Evolutionary conservation across 2,113 vertebrate species (phyloP).

Genomic region (Oreochromis niloticus): DNA sequence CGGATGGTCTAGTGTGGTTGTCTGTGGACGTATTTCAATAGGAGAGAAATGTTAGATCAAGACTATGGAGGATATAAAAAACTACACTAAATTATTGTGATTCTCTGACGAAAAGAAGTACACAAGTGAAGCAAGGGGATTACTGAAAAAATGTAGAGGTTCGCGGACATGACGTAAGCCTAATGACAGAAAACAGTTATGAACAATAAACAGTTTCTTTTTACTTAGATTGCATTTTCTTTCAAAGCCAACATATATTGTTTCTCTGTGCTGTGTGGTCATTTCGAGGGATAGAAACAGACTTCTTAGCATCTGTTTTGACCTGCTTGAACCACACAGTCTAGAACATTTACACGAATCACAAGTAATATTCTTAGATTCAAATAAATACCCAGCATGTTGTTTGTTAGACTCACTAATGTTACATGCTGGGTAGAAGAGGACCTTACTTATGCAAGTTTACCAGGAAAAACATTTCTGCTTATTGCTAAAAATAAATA

Average conservation of each 20-base stretch:
- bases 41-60: background rate
- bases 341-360: background rate
- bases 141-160: background rate
- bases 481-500: background rate
- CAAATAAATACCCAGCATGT: background rate
- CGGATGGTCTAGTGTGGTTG: background rate
- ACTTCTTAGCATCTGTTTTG: background rate
- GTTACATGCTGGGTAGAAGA: background rate
- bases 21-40: background rate
- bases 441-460: background rate
- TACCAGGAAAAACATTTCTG: background rate
- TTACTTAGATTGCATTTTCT: background rate
- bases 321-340: background rate
- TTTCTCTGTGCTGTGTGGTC: background rate
- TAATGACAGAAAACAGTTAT: background rate
- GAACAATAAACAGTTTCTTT: background rate
- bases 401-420: background rate
- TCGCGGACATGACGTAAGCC: background rate
- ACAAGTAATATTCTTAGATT: background rate
- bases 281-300: background rate
- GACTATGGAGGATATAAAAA: background rate
- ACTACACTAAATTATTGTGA: background rate
- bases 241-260: background rate
- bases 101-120: background rate
- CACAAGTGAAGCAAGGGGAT: background rate